phyloP scores from a whole-genome alignment of 1,140 invertebrate genomes.

The Yoshiicerus persimilis region DNA sequence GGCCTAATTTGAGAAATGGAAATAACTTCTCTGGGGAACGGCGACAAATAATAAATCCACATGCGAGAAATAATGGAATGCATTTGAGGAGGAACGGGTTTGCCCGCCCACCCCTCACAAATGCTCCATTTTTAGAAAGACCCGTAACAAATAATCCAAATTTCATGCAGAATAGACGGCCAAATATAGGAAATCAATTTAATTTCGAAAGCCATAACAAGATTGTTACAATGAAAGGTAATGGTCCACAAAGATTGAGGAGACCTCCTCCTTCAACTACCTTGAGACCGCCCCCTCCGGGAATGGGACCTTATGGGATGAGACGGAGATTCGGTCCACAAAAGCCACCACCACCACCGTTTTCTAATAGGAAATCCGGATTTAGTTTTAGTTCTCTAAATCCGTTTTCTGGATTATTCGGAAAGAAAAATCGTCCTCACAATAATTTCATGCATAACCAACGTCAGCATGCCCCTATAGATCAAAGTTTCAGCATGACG shows the following conservation, averaged over 20 bases:
- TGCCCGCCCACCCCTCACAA: neutral
- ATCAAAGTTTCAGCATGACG: neutral
- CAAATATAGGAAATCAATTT: neutral
- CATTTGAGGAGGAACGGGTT: neutral
- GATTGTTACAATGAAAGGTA: neutral
- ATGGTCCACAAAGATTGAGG: neutral
- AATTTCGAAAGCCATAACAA: neutral
- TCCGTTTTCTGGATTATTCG: neutral
- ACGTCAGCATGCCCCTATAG: neutral
- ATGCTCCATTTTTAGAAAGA: neutral
- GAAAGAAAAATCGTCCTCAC: neutral
- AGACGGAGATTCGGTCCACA: neutral
- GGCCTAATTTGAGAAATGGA: neutral
- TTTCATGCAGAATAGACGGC: neutral
- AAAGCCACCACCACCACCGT: neutral
- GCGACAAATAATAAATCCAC: neutral
- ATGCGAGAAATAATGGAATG: neutral
- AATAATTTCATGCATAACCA: neutral
- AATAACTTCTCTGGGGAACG: neutral
- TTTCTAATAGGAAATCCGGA: neutral
- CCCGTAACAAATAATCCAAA: neutral
- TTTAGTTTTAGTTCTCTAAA: neutral
- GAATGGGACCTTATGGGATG: neutral
- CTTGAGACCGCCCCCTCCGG: neutral
- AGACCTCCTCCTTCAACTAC: neutral